A percentile compares a stretch with the other conserved stretches of the same genome.
phyloP scores from a whole-genome alignment of 64 coral and sea anemone genomes.

The Pocillopora verrucosa region DNA sequence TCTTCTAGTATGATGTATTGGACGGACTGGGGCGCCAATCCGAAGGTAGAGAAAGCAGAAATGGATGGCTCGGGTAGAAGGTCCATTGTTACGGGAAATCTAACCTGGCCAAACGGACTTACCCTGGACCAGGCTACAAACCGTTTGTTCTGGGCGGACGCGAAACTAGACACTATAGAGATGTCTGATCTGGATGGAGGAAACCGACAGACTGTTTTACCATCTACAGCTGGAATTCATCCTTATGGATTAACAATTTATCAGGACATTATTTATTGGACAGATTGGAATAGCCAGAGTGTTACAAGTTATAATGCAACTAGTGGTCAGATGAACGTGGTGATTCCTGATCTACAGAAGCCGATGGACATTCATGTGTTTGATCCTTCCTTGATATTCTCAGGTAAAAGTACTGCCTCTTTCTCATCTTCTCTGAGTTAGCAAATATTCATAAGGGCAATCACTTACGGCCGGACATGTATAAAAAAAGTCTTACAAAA shows the following conservation, averaged over 20 bases:
- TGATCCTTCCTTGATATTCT: neutral
- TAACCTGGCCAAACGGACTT: conserved; percentile 78
- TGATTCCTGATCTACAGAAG: neutral
- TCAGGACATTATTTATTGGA: conserved; percentile 4
- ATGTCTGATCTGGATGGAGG: conserved; percentile 21
- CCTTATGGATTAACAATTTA: conserved; percentile 6
- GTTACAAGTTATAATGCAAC: neutral
- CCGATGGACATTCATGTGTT: conserved; percentile 17
- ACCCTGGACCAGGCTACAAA: conserved; percentile 50
- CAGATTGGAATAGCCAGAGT: neutral
- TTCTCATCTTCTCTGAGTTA: neutral
- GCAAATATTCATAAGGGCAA: neutral
- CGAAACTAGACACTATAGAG: conserved; percentile 73
- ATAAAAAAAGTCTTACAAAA: neutral
- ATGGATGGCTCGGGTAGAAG: conserved; percentile 58
- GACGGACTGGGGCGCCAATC: conserved; percentile 74
- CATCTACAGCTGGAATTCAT: neutral
- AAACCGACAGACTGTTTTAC: neutral
- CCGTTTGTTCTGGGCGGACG: conserved; percentile 71
- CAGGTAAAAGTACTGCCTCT: neutral
- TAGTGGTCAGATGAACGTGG: neutral
- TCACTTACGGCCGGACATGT: neutral
- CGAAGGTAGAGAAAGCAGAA: conserved; percentile 61
- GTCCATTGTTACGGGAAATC: conserved; percentile 59
- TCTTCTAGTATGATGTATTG: conserved; percentile 36